phyloP scores from a whole-genome alignment of 2,888 invertebrate genomes.

The Sipha maydis region DNA sequence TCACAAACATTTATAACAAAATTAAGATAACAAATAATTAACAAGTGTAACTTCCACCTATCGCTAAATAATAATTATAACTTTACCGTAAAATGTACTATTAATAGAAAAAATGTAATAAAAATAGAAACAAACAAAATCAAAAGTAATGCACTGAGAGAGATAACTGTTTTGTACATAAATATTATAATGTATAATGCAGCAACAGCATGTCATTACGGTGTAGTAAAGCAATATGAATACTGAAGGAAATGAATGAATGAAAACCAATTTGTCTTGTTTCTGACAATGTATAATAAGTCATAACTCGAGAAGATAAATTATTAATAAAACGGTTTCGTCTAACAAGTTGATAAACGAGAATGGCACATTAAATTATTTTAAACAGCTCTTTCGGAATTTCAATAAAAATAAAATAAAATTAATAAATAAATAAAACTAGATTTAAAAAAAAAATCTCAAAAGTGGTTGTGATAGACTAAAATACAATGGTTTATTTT shows the following conservation, averaged over 20 bases:
- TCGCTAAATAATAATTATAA: too few species aligned
- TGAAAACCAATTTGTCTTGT: constrained; percentile 41
- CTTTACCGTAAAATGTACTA: too few species aligned
- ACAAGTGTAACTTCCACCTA: too few species aligned
- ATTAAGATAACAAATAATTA: too few species aligned
- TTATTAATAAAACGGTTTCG: constrained; percentile 43
- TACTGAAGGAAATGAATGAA: constrained; percentile 14
- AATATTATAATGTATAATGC: background rate
- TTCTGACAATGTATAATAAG: constrained; percentile 19
- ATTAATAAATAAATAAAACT: too few species aligned
- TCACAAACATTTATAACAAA: too few species aligned
- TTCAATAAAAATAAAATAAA: background rate
- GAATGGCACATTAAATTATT: background rate
- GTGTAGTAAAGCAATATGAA: background rate
- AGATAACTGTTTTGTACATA: background rate
- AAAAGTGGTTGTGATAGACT: background rate
- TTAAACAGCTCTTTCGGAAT: background rate
- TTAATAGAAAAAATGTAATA: too few species aligned
- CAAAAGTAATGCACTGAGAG: background rate
- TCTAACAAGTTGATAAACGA: constrained; percentile 31
- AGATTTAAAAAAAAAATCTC: background rate
- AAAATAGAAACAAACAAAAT: background rate
- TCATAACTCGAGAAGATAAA: constrained; percentile 29
- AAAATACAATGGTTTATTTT: background rate
- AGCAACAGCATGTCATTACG: background rate